Evolutionary conservation across 2,797 vertebrate genomes (phyloP).

Genomic region (Coracias cyanogaster): DNA sequence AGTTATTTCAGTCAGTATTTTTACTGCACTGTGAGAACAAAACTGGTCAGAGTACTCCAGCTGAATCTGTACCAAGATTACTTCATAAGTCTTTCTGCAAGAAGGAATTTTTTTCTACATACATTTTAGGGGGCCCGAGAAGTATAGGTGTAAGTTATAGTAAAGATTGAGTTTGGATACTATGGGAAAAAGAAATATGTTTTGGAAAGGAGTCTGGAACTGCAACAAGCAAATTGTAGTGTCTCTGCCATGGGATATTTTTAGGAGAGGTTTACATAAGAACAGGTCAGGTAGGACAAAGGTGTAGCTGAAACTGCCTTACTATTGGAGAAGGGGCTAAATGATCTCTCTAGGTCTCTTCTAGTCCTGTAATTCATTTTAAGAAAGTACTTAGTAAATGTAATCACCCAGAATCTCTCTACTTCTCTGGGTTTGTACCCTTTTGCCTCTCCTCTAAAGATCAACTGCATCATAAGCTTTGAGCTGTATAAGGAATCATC

Average conservation of each 20-base stretch:
- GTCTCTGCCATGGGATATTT: neutral
- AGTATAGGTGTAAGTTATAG: neutral
- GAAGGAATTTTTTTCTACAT: neutral
- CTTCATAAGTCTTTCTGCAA: neutral
- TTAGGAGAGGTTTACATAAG: neutral
- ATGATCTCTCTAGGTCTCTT: neutral
- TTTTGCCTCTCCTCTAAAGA: neutral
- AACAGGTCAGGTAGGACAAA: neutral
- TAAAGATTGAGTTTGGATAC: neutral
- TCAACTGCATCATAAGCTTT: neutral
- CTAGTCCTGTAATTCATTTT: neutral
- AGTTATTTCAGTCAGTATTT: neutral
- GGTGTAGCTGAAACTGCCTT: neutral
- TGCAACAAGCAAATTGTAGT: neutral
- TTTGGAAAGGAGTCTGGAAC: neutral
- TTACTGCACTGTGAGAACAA: neutral
- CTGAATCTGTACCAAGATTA: neutral
- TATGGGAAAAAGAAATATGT: neutral
- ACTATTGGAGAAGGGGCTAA: neutral
- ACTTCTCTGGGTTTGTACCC: neutral
- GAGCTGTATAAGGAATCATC: rapidly evolving
- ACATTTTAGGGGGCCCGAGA: rapidly evolving
- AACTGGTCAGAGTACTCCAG: neutral
- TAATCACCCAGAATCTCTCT: neutral
- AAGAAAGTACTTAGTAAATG: neutral